Evolutionary conservation across 2,113 vertebrate genomes (phyloP).

Genomic region (Falcunculus frontatus): DNA sequence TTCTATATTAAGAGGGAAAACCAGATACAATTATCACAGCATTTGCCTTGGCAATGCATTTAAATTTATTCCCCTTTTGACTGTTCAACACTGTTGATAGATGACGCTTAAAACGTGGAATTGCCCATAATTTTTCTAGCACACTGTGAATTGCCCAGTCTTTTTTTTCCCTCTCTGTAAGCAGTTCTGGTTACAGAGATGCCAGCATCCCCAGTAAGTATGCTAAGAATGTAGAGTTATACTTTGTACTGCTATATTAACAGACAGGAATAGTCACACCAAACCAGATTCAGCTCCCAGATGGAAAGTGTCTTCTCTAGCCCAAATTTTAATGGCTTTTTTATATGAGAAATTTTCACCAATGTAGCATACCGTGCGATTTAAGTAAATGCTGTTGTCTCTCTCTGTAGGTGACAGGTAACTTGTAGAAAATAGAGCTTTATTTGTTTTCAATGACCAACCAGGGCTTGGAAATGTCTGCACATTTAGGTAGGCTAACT

Average conservation of each 20-base stretch:
- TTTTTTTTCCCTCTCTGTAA: background rate
- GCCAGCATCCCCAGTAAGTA: constrained; percentile 10
- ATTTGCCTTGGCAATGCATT: background rate
- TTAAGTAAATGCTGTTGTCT: background rate
- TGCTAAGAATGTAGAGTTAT: constrained; percentile 26
- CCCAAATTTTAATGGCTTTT: constrained; percentile 31
- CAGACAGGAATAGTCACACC: constrained; percentile 41
- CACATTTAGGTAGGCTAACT: background rate
- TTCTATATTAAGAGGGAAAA: background rate
- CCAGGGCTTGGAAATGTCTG: background rate
- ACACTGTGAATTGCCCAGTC: background rate
- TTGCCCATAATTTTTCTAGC: background rate
- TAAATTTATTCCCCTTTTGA: background rate
- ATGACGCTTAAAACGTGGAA: background rate
- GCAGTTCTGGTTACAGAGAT: constrained; percentile 30
- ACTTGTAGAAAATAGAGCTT: background rate
- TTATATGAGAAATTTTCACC: background rate
- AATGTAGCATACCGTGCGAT: background rate
- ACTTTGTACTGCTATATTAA: constrained; percentile 26
- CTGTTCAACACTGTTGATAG: background rate
- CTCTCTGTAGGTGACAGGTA: background rate
- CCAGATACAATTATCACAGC: background rate
- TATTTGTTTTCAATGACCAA: background rate
- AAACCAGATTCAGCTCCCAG: constrained; percentile 40
- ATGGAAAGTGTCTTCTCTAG: constrained; percentile 5